Base-by-base conservation (phyloP, 2,113 vertebrate genomes). In the Vulpes vulpes region DNA sequence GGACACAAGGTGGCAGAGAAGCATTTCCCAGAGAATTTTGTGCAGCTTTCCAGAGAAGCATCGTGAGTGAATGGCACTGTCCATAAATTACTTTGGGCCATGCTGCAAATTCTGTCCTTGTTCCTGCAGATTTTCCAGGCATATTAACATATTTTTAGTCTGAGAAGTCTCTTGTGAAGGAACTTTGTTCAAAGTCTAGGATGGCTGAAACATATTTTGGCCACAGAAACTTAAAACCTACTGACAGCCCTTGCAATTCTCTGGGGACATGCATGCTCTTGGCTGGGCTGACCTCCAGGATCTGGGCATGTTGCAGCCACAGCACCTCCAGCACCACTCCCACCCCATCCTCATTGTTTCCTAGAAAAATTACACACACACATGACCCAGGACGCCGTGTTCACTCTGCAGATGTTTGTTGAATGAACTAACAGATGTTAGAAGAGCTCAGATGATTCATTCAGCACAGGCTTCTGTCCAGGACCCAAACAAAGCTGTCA, bases 381-480 rank as follows among this genome's bases (percentile, higher is more conserved):
- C 9, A 0, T 14, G 88, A 20, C 30, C 57, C 0, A 0, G 30
- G 15, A 2, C 2, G 2, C 74, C 0, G 1, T 5, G 23, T 22
- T 25, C 19, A 3, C 62, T 76, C 71, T 96, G 53, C 79, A 49
- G 35, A 49, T 80, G 51, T 79, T 23, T 10, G 1, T 20, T 60
- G 94, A 92, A 35, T 76, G 83, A 55, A 30, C 30, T 35, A n/a
- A 53, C 43, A 60, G 91, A 59, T 57, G 57, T 83, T 35, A 35
- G 11, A 11, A 81, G 80, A 30, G 49, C 49, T 38, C 9, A 0
- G 3, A 11, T 76, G 65, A 69, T 30, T 59, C 81, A 59, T 80
- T 74, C n/a, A 8, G 0, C 59, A 57, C 80, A 78, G 76, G 32
- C 32, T 51, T 53, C 65, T 55, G 3, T 59, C 67, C 2, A 4